Evolutionary conservation across 2,113 vertebrate species (phyloP), one percentile per base, ranked within the genome.

Genomic region (Siphamia tubifer): DNA sequence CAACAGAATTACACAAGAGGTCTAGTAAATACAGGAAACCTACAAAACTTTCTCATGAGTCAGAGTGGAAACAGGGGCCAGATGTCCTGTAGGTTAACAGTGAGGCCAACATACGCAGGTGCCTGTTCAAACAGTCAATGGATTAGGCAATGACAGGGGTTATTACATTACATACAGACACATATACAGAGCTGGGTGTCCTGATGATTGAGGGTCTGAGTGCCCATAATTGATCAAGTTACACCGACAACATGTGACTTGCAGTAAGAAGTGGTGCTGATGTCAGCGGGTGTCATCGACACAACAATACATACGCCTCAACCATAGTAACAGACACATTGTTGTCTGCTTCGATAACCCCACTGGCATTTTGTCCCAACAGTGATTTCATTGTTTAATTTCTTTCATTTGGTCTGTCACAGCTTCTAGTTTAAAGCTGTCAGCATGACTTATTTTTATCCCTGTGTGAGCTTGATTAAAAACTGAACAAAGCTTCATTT

Each of bases 1-100:
- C 31, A 82, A 84, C 36, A 39, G 28, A 56, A 67, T 81, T 74
- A 69, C 40, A 54, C 42, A 77, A 77, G 23, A 20, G 34, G 23
- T 25, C 12, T 17, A 21, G 20, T 21, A 52, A 57, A 75, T 55
- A 51, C 11, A 64, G 15, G 51, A 35, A 69, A 52, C 34, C 24
- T 5, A 63, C 40, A 54, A 72, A 51, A 42, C 40, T 62, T 48
- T 31, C n/a, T 51, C 38, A 61, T 34, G 60, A 61, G 43, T 53
- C 31, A 54, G 19, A 43, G 19, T 68, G 20, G 31, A 68, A 27
- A 38, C 58, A 51, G 20, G 32, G 60, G 43, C 57, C 77, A 73
- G 56, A 57, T 60, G 61, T 11, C 43, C 11, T 23, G 13, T 13
- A 35, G 32, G 10, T 58, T 12, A 47, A 44, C 48, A 1, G 15